These are phyloP conservation scores for Dermochelys coriacea DNA, from an alignment of 2,797 vertebrate genomes.

Conservation along the genomic window DNA sequence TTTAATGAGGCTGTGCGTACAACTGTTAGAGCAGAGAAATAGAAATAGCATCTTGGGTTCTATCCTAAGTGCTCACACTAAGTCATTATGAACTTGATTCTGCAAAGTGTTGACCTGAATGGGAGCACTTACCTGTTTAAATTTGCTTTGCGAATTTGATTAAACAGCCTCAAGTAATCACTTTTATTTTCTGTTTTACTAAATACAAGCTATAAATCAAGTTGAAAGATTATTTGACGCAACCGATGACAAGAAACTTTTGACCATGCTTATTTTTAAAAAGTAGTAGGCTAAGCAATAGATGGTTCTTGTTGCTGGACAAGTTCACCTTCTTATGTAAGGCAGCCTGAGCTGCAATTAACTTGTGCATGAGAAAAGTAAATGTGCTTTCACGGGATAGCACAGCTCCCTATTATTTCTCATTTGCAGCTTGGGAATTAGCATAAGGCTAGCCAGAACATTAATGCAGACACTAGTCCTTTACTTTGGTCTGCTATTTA, in stretches of 20 bases:
- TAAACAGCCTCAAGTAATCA: not conserved
- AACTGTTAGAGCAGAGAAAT: not conserved
- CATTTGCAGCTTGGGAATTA: not conserved
- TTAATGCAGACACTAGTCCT: not conserved
- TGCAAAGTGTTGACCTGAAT: not conserved
- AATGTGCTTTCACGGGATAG: not conserved
- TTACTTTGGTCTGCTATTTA: not conserved
- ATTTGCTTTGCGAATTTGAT: not conserved
- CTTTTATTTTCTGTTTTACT: not conserved
- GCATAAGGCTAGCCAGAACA: not conserved
- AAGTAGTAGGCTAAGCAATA: not conserved
- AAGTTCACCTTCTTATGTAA: not conserved
- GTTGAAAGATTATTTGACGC: not conserved
- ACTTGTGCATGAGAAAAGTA: not conserved
- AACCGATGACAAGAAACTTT: not conserved
- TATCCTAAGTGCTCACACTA: not conserved
- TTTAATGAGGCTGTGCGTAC: not conserved
- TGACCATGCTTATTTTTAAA: not conserved
- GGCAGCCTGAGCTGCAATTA: not conserved
- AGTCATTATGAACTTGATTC: not conserved
- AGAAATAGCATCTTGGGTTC: not conserved
- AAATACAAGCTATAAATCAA: not conserved
- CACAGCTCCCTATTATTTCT: not conserved
- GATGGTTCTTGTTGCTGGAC: not conserved
- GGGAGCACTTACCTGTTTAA: not conserved